Base-by-base conservation (phyloP, 2,113 vertebrate genomes). In the Synodontis membranacea region DNA sequence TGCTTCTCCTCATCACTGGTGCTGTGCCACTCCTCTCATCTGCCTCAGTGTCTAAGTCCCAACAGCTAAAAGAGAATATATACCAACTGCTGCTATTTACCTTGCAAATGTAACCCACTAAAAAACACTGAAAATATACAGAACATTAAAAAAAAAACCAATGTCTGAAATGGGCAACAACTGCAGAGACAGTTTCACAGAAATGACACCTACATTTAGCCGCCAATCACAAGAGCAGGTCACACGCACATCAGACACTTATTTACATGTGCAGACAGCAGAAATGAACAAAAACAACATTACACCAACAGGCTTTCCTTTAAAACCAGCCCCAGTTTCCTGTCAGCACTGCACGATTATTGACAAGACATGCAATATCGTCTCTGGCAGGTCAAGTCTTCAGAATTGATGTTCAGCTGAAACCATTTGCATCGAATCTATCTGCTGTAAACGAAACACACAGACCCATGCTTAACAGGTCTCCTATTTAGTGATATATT, bases 61-160 rank as follows among this genome's bases (percentile, higher is more conserved):
- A 14, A 70, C 46, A 19, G 83, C 70, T 88, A n/a, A n/a, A n/a
- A n/a, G n/a, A n/a, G n/a, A n/a, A n/a, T n/a, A n/a, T n/a, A n/a
- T n/a, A n/a, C n/a, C n/a, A n/a, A n/a, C n/a, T n/a, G n/a, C 9
- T 68, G 44, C 62, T 83, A 37, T 68, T 82, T 68, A 48, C 52
- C 52, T 25, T 44, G 50, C 83, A n/a, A 39, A 56, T 44, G 1
- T 19, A 39, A 74, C 9, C 39, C 48, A 58, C 54, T 46, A 4
- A 58, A 83, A 83, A n/a, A 37, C 9, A 23, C 4, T 54, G 56
- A 56, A 15, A 78, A 39, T 75, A 54, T 19, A 56, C 58, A 46
- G 48, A 86, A 84, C 37, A 54, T n/a, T n/a, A n/a, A n/a, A n/a
- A 66, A 52, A 42, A 42, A 72, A 72, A 80, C 84, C 85, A 21